Base-by-base conservation (phyloP, 2,888 invertebrate species). In the Eupithecia subfuscata region DNA sequence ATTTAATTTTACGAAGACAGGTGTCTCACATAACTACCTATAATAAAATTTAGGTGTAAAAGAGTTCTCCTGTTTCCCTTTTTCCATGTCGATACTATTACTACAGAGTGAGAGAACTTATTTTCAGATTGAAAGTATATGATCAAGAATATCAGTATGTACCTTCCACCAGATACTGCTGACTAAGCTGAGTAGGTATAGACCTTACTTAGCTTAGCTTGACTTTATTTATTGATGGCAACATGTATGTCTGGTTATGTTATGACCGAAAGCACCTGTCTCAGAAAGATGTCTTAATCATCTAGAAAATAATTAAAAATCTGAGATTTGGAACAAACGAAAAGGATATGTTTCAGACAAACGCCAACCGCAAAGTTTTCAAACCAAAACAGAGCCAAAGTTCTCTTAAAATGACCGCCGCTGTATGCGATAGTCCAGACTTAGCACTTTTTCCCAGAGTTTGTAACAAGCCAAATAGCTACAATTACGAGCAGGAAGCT, bases 401-500 rank as follows among this genome's bases (percentile, higher is more conserved):
- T 70, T 14, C 71, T 75, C 52, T 63, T 52, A 69, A 18, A 75
- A 72, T 72, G 75, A 67, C 63, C 45, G 67, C 72, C 69, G 37
- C 65, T 69, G 64, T 75, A 63, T 70, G 56, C 52, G 71, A 70
- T 75, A 75, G 70, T 68, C 52, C 70, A 76, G 68, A 78, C 70
- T 70, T 71, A 70, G 73, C 71, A 37, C 75, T 76, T 77, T 77
- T 77, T 75, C 72, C 69, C 73, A 48, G 70, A 75, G 78, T 71
- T 73, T 69, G 72, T 77, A 80, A 76, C 78, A 80, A 77, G 81
- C 78, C 72, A 78, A 78, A 76, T 74, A 75, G 78, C 80, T 75
- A 68, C 81, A 78, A 78, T 81, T 81, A 79, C 75, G 75, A 75
- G 75, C 78, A 78, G 60, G 80, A 79, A 78, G 78, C 74, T 78